Percentiles rank a stretch among this genome's conserved stretches.
Conservation (phyloP, 2,797 vertebrate genomes). For the Brachyrhaphis roseni region DNA sequence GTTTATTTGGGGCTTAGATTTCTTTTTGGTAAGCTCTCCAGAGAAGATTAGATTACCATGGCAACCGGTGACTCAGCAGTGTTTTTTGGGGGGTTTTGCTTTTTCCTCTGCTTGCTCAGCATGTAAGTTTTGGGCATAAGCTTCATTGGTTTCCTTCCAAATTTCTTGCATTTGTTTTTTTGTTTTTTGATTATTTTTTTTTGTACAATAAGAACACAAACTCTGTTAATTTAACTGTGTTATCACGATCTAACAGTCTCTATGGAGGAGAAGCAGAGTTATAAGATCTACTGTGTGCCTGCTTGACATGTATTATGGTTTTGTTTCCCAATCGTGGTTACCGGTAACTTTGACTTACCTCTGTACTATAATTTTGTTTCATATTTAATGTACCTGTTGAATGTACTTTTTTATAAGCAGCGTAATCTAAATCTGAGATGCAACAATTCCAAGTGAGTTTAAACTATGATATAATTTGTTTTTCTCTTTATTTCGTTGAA, state of each 20-base stretch:
- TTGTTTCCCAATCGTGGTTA: conserved; percentile 29
- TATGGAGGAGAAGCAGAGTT: conserved; percentile 2
- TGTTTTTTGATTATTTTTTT: background rate
- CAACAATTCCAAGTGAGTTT: conserved; percentile 66
- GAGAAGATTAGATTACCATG: background rate
- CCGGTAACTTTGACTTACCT: conserved; percentile 53
- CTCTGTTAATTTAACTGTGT: background rate
- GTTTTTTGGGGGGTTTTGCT: too few species aligned
- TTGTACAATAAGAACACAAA: background rate
- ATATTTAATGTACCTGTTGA: conserved; percentile 72
- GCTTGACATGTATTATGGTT: conserved; percentile 27
- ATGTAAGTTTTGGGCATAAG: background rate
- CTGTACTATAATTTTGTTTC: conserved; percentile 56
- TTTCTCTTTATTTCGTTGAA: conserved; percentile 35
- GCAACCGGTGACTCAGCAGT: background rate
- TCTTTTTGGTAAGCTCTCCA: background rate
- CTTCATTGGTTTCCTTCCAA: background rate
- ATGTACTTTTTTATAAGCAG: conserved; percentile 76
- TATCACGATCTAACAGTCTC: background rate
- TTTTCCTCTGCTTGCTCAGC: background rate
- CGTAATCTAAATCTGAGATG: conserved; percentile 67
- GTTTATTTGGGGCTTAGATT: background rate
- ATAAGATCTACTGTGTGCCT: conserved; percentile 22
- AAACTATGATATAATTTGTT: conserved; percentile 27
- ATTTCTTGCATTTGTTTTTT: background rate